phyloP scores from a whole-genome alignment of 2,888 invertebrate species.

The Erebia aethiops region DNA sequence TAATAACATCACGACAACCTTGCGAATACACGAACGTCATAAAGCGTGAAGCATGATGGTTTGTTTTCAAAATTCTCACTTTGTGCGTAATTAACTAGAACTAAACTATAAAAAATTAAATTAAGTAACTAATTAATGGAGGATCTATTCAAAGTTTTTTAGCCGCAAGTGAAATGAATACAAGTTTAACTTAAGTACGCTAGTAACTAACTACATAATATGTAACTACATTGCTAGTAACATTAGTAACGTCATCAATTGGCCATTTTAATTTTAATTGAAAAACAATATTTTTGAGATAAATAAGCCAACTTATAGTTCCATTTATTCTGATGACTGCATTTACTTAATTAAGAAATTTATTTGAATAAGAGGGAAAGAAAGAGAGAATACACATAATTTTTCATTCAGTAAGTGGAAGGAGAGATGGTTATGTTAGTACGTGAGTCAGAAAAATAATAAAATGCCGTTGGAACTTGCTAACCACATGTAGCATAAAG shows the following conservation, averaged over 20 bases:
- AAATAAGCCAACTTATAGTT: background rate
- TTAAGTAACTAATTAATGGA: no score
- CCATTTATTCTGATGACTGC: background rate
- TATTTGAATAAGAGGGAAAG: background rate
- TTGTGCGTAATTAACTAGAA: background rate
- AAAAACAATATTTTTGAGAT: no score
- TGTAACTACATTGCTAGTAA: no score
- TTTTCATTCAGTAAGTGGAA: background rate
- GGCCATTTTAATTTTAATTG: no score
- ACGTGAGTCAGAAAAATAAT: background rate
- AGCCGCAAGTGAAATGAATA: no score
- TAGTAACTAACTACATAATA: no score
- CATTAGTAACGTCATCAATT: no score
- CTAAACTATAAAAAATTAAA: background rate
- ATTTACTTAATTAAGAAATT: background rate
- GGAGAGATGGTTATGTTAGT: background rate
- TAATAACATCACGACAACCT: slow-evolving; percentile 33
- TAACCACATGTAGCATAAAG: background rate
- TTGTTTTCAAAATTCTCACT: slow-evolving; percentile 15
- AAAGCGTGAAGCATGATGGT: slow-evolving; percentile 23
- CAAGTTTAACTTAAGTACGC: no score
- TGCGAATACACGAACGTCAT: slow-evolving; percentile 22
- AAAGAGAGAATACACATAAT: background rate
- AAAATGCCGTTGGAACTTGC: background rate
- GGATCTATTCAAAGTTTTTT: no score